Percentiles rank a stretch among this genome's conserved stretches.
phyloP scores from a whole-genome alignment of 1,140 invertebrate genomes.

The Pseudomyrmex gracilis region DNA sequence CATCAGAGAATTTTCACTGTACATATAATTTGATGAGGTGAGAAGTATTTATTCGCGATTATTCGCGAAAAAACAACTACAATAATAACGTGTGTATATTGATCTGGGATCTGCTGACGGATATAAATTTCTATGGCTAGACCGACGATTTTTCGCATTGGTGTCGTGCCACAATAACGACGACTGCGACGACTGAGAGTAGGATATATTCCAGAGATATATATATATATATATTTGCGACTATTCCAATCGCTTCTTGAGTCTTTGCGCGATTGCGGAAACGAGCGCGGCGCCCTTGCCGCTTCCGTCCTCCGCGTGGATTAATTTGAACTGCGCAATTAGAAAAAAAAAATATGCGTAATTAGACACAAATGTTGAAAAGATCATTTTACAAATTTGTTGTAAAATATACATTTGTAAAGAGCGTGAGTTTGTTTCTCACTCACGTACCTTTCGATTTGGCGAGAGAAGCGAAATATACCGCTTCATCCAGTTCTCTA shows the following conservation, averaged over 20 bases:
- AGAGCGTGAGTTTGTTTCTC: neutral
- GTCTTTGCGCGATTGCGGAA: slow-evolving; percentile 88
- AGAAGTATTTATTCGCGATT: slow-evolving; percentile 7
- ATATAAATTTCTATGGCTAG: slow-evolving; percentile 30
- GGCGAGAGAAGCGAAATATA: slow-evolving; percentile 90
- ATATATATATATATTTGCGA: neutral
- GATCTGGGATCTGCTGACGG: neutral
- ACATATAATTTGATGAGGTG: no score
- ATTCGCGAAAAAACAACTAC: neutral
- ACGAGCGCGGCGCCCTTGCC: slow-evolving; percentile 92
- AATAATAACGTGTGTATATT: neutral
- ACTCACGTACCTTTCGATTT: slow-evolving; percentile 85
- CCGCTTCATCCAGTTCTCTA: slow-evolving; percentile 90
- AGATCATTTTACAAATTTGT: neutral
- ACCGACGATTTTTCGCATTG: neutral
- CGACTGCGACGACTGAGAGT: neutral
- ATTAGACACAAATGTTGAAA: no score
- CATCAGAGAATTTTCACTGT: no score
- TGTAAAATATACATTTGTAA: neutral
- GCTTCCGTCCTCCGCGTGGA: slow-evolving; percentile 92
- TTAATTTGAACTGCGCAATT: slow-evolving; percentile 88
- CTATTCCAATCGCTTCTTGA: slow-evolving; percentile 78
- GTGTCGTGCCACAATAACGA: neutral
- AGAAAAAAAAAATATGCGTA: neutral
- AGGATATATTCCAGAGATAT: neutral